A percentile compares a stretch with the other conserved stretches of the same genome.
phyloP scores from a whole-genome alignment of 2,797 vertebrate genomes.

The Synaphobranchus kaupii region DNA sequence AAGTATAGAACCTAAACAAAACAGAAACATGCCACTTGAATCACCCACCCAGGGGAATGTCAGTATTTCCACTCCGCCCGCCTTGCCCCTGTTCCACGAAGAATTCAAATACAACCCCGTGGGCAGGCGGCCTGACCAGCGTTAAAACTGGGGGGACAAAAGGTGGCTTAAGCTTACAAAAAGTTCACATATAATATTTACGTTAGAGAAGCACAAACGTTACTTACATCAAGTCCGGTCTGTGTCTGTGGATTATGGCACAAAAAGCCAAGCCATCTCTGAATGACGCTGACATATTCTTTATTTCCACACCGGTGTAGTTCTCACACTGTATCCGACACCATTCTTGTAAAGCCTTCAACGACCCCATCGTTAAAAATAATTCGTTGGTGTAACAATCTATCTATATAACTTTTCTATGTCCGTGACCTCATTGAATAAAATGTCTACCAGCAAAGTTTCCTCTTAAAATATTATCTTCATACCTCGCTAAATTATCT shows the following conservation, averaged over 20 bases:
- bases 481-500: conserved; percentile 30
- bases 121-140: conserved; percentile 17
- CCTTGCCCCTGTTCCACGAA: not conserved
- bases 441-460: not conserved
- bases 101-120: conserved; percentile 3
- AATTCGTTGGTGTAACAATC: conserved; percentile 2
- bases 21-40: not conserved
- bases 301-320: conserved; percentile 85
- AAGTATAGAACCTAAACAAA: not conserved
- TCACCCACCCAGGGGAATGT: not conserved
- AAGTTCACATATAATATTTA: not conserved
- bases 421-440: not conserved
- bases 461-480: not conserved
- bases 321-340: conserved; percentile 86
- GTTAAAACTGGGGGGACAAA: not conserved
- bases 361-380: conserved; percentile 79
- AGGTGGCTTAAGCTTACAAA: not conserved
- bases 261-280: conserved; percentile 94
- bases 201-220: not conserved
- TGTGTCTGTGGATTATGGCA: conserved; percentile 91
- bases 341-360: conserved; percentile 91
- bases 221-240: conserved; percentile 94
- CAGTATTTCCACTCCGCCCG: not conserved
- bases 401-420: not conserved
- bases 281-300: conserved; percentile 91